A percentile compares a stretch with the other conserved stretches of the same genome.
These are phyloP conservation scores for Drosophila dunni DNA, from an alignment of 1,140 invertebrate species.

Conservation along the genomic window DNA sequence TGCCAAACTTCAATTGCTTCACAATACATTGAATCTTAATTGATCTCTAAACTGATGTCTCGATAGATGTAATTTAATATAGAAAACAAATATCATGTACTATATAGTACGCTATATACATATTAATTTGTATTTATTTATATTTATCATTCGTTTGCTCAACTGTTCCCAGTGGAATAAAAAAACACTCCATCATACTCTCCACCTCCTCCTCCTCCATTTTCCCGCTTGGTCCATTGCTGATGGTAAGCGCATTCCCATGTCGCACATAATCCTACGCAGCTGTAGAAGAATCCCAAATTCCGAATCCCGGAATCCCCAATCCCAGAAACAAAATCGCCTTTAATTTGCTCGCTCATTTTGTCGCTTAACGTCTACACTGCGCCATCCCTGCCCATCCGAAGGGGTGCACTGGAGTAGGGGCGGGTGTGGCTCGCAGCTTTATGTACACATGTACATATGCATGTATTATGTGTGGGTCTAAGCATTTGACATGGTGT, in stretches of 20 bases:
- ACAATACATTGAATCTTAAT: neutral
- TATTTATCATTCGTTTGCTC: conserved; percentile 2
- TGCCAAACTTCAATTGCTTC: conserved; percentile 51
- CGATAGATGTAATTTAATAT: no score
- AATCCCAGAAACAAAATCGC: conserved; percentile 52
- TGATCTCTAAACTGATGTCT: neutral
- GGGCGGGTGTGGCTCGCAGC: conserved; percentile 4
- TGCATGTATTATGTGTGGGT: conserved; percentile 21
- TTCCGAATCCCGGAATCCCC: conserved; percentile 52
- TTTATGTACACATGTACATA: neutral
- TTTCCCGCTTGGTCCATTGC: conserved; percentile 1
- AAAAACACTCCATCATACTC: conserved; percentile 6
- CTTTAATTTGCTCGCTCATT: conserved; percentile 66
- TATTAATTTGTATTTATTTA: neutral
- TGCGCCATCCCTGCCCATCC: conserved; percentile 18
- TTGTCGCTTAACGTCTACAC: conserved; percentile 13
- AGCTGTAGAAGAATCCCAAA: conserved; percentile 48
- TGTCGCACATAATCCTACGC: conserved; percentile 55
- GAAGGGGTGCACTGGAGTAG: neutral
- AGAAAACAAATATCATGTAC: no score
- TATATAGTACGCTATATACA: no score
- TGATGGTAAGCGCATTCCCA: conserved; percentile 41
- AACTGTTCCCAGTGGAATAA: conserved; percentile 21
- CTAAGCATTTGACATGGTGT: conserved; percentile 79
- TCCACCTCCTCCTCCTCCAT: neutral